phyloP scores from a whole-genome alignment of 2,113 vertebrate genomes.

The Austrofundulus limnaeus region DNA sequence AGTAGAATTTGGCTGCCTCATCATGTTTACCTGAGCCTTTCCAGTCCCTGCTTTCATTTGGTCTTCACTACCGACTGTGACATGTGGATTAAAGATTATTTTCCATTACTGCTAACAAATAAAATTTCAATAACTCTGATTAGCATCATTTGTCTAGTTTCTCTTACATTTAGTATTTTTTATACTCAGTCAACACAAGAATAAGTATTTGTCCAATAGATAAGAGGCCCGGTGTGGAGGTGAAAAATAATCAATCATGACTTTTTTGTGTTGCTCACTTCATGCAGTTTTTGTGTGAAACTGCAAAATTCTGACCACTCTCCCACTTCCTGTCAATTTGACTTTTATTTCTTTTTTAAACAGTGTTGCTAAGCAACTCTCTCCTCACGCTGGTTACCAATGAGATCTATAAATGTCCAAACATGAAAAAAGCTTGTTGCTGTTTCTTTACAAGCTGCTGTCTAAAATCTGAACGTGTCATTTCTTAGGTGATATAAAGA shows the following conservation, averaged over 20 bases:
- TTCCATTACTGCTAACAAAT: background rate
- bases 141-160: too few relatives aligned
- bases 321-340: background rate
- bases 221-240: too few relatives aligned
- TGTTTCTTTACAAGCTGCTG: background rate
- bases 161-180: too few relatives aligned
- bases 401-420: background rate
- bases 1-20: too few relatives aligned
- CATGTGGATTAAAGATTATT: too few relatives aligned
- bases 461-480: background rate
- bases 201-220: too few relatives aligned
- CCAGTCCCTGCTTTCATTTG: too few relatives aligned
- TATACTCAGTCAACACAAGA: too few relatives aligned
- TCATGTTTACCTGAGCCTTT: too few relatives aligned
- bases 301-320: background rate
- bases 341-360: constrained; percentile 1
- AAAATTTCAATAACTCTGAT: too few relatives aligned
- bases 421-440: background rate
- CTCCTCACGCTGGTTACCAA: background rate
- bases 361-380: constrained; percentile 1
- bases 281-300: background rate
- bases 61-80: too few relatives aligned
- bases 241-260: background rate
- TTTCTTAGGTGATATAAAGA: background rate
- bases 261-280: background rate